These are phyloP conservation scores for Ciona savignyi DNA, from an alignment of 23 tunicate genomes.

Conservation along the genomic window DNA sequence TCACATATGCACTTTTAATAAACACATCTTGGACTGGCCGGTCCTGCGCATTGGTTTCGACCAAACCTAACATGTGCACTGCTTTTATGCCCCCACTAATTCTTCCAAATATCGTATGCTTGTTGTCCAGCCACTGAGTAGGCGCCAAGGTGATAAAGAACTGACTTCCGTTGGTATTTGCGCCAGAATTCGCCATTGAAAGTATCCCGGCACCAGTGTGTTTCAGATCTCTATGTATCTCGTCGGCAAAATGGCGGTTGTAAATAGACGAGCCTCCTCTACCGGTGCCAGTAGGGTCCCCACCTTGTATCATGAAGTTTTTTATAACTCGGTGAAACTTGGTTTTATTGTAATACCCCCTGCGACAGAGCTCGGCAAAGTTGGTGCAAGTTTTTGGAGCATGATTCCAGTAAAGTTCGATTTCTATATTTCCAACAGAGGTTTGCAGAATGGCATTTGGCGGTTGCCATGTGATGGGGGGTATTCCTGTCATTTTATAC, in stretches of 20 bases:
- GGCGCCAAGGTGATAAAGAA: slow-evolving; percentile 98
- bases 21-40: slow-evolving; percentile 76
- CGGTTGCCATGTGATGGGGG: slow-evolving; percentile 60
- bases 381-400: slow-evolving; percentile 94
- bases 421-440: slow-evolving; percentile 57
- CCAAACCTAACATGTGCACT: slow-evolving; percentile 80
- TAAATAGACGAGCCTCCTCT: slow-evolving; percentile 98
- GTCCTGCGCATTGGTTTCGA: slow-evolving; percentile 60
- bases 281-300: slow-evolving; percentile 99
- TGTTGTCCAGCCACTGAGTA: slow-evolving; percentile 96
- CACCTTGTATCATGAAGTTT: slow-evolving; percentile 98
- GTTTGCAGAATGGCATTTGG: slow-evolving; percentile 54
- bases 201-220: slow-evolving; percentile 97
- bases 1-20: slow-evolving; percentile 32
- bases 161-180: slow-evolving; percentile 94
- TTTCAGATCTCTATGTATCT: slow-evolving; percentile 85
- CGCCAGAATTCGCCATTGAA: slow-evolving; percentile 99
- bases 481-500: slow-evolving; percentile 52
- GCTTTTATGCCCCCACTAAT: slow-evolving; percentile 78
- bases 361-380: slow-evolving; percentile 89
- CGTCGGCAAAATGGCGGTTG: slow-evolving; percentile 85
- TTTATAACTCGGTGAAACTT: slow-evolving; percentile 92
- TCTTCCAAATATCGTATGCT: slow-evolving; percentile 96
- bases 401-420: slow-evolving; percentile 96
- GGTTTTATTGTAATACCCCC: slow-evolving; percentile 90